Evolutionary conservation across 2,888 invertebrate genomes (phyloP).

Genomic region (Sericinus montela): DNA sequence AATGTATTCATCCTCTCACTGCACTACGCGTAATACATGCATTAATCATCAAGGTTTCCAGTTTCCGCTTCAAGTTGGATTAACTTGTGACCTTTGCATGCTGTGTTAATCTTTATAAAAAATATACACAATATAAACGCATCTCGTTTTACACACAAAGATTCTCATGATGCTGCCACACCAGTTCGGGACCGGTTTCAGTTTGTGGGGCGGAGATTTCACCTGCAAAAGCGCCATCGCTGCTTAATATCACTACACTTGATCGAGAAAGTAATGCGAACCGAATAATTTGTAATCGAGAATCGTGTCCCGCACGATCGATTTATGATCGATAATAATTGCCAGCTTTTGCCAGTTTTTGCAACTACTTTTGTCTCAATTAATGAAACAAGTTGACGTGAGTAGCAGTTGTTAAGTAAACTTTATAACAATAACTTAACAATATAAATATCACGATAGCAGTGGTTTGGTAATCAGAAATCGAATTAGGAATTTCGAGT

Average conservation of each 20-base stretch:
- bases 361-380: neutral
- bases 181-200: conserved; percentile 41
- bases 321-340: conserved; percentile 22
- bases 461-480: too few relatives aligned
- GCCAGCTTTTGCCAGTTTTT: conserved; percentile 15
- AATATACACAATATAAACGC: conserved; percentile 32
- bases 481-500: too few relatives aligned
- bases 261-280: conserved; percentile 40
- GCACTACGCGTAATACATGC: neutral
- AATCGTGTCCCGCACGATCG: conserved; percentile 21
- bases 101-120: conserved; percentile 25
- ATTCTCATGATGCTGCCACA: conserved; percentile 30
- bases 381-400: conserved; percentile 3
- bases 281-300: conserved; percentile 29
- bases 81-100: conserved; percentile 34
- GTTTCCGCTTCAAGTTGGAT: neutral
- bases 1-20: neutral
- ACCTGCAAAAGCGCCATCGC: conserved; percentile 37
- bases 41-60: neutral
- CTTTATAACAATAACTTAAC: too few relatives aligned
- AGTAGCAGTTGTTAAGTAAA: neutral
- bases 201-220: conserved; percentile 61
- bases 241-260: conserved; percentile 25
- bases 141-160: conserved; percentile 31
- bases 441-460: too few relatives aligned